phyloP scores from a whole-genome alignment of 2,888 invertebrate genomes.

The Lasioglossum zephyrum region DNA sequence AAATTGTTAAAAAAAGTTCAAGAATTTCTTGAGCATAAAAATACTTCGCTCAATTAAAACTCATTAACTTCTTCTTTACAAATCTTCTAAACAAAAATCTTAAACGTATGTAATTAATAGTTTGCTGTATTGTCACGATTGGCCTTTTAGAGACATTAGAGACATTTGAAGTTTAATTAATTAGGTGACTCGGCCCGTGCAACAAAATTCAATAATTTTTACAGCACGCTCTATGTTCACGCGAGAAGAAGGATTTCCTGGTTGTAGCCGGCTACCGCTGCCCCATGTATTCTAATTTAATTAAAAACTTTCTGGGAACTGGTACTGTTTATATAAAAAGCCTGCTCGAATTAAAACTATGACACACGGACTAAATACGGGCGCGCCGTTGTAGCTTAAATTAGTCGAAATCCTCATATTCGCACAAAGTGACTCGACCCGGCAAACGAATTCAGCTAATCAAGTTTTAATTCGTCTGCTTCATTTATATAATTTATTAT shows the following conservation, averaged over 20 bases:
- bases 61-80: too few relatives aligned
- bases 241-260: neutral
- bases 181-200: too few relatives aligned
- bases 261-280: neutral
- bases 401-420: neutral
- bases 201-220: slow-evolving; percentile 1
- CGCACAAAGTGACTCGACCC: neutral
- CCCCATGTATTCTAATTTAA: neutral
- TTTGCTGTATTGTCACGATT: neutral
- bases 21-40: too few relatives aligned
- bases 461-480: neutral
- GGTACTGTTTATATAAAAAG: slow-evolving; percentile 9
- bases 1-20: too few relatives aligned
- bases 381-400: slow-evolving; percentile 8
- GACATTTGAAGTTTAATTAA: neutral
- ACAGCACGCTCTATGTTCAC: neutral
- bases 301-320: slow-evolving; percentile 12
- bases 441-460: neutral
- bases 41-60: neutral
- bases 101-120: too few relatives aligned
- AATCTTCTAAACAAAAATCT: neutral
- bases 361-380: neutral
- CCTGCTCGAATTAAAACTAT: slow-evolving; percentile 3
- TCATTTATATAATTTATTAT: neutral
- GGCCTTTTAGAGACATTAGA: neutral